phyloP scores from a whole-genome alignment of 2,797 vertebrate genomes.

The Enteromius anoplus region DNA sequence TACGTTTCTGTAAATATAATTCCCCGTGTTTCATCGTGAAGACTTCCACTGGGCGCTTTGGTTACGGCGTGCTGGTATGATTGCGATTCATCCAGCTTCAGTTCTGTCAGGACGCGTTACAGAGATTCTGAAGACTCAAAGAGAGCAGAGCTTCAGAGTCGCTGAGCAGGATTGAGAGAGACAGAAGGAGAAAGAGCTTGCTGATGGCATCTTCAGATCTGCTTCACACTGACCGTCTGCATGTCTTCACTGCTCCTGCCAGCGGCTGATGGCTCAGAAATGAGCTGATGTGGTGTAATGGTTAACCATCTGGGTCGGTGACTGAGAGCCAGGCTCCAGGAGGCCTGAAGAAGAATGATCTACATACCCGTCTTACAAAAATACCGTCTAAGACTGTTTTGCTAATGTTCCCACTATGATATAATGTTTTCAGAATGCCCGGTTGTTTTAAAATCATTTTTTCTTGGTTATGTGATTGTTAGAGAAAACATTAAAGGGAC shows the following conservation, averaged over 20 bases:
- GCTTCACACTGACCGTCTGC: conserved; percentile 11
- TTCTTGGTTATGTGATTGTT: background rate
- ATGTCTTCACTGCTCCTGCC: background rate
- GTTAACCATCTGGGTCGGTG: background rate
- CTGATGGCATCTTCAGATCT: conserved; percentile 25
- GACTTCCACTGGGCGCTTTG: background rate
- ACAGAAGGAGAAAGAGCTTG: conserved; percentile 19
- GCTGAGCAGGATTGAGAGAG: background rate
- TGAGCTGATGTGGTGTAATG: background rate
- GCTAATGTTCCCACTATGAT: background rate
- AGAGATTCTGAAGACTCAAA: background rate
- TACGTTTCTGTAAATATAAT: background rate
- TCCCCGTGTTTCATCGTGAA: background rate
- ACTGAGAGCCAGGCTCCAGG: background rate
- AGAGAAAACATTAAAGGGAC: background rate
- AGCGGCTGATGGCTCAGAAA: conserved; percentile 4
- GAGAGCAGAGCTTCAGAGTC: conserved; percentile 3
- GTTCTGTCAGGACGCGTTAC: background rate
- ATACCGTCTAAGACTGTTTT: background rate
- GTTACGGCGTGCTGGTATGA: background rate
- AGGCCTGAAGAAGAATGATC: background rate
- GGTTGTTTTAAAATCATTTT: background rate
- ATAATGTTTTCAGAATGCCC: background rate
- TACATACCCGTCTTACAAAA: background rate
- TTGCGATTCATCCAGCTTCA: background rate